Base-by-base conservation (phyloP, 2,888 invertebrate genomes). In the Drosophila neotestacea region DNA sequence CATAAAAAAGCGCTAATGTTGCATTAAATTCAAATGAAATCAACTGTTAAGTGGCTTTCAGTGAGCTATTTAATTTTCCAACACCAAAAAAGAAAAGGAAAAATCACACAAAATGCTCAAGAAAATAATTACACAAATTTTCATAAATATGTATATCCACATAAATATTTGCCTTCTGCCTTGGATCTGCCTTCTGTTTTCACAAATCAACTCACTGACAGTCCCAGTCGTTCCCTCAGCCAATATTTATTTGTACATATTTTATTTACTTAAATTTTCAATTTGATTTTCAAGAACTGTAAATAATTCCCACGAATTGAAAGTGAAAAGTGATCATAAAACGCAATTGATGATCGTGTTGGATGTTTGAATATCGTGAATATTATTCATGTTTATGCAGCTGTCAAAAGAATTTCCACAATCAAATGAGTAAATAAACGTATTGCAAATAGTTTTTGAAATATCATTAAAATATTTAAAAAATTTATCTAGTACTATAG, bases 21-120 rank as follows among this genome's bases (percentile, higher is more conserved):
- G 85, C 85, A 86, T 86, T 83, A 86, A 86, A 86, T 83, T 83
- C 85, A 87, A 69, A 81, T 87, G 88, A 86, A 86, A 87, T 86
- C 85, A 83, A 85, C 85, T 87, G 85, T 77, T 83, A 77, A 85
- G 88, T 77, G 83, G 85, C 81, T 87, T 87, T 86, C 85, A 87
- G 70, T 86, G 81, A 86, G 85, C 85, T 86, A 86, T 86, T 86
- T 86, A 87, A 86, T 86, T 85, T 79, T 34, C 74, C 72, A 79
- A 71, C 76, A 79, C 74, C 51, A 66, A 78, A 39, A 39, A 28
- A 27, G 42, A 22, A 36, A 11, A 39, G 52, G 61, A 55, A 58
- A n/a, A 36, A 50, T 3, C 32, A 1, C 22, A 7, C 36, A 51
- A 48, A 16, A 39, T 28, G 63, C 11, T 50, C 44, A 59, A 16